Base-by-base conservation (phyloP, 2,113 vertebrate species). In the Sarotherodon lohbergeri region DNA sequence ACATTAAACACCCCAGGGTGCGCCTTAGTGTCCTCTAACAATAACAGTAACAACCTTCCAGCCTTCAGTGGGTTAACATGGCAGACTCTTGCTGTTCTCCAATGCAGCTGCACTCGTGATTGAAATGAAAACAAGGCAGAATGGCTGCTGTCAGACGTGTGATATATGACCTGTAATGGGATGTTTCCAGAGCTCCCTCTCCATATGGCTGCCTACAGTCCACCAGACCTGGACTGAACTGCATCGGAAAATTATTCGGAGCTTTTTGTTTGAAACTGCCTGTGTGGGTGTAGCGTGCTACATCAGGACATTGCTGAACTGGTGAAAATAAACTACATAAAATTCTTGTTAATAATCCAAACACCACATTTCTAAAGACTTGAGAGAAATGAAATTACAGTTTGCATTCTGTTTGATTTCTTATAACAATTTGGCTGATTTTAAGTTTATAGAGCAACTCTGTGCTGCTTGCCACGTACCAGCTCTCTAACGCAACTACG, bases 71-170 rank as follows among this genome's bases (percentile, higher is more conserved):
- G 96, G 97, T 97, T 98, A 97, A 96, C 96, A 95, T 95, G 96
- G 96, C 96, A 56, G 71, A 84, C 85, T 34, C 81, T 86, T 32
- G 17, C 83, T 24, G 63, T 27, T 90, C 90, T 91, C 95, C 92
- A 90, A 90, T 96, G 95, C 97, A 97, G 98, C 97, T 98, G 97
- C 96, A 96, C 97, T 97, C 96, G 96, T 96, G 97, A 97, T 97
- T 98, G 97, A 97, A 98, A 98, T 96, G 96, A 98, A 98, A 98
- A 98, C 97, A 98, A 96, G 95, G 96, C 97, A 96, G 97, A 98
- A 97, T 97, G 95, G 93, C 96, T 95, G 96, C 97, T 98, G 97
- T 98, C 98, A 98, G 96, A 84, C 91, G 81, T 86, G 95, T 98
- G 98, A 98, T 98, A 95, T 98, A 98, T 95, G 97, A 97, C 96